Percentiles rank a stretch among this genome's conserved stretches.
Conservation (phyloP, 92 coral and sea anemone genomes). For the Palythoa grandiflora region DNA sequence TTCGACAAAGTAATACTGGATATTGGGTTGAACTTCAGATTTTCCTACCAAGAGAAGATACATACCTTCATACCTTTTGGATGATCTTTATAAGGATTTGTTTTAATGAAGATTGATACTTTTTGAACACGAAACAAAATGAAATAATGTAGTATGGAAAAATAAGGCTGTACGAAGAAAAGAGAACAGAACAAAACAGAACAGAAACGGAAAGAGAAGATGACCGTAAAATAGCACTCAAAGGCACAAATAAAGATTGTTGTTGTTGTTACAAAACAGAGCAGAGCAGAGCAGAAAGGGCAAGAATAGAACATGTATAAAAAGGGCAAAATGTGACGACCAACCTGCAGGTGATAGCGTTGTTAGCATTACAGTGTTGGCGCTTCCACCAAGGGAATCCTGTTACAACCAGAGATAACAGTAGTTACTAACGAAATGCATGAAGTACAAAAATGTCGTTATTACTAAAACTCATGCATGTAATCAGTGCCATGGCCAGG, state of each 20-base stretch:
- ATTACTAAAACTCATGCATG: no score
- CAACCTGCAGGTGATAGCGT: constrained; percentile 97
- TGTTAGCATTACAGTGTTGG: constrained; percentile 82
- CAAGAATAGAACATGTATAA: not conserved
- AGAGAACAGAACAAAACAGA: not conserved
- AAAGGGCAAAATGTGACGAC: not conserved
- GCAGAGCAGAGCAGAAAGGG: not conserved
- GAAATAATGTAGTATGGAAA: no score
- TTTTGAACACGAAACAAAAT: no score
- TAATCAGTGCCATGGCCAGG: no score
- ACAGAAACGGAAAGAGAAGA: not conserved
- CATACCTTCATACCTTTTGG: no score
- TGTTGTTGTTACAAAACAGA: no score
- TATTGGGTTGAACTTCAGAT: no score
- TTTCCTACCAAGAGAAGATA: no score
- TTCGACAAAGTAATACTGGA: not conserved
- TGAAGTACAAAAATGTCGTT: not conserved
- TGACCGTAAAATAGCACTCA: not conserved
- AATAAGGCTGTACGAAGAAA: no score
- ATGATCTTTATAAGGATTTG: no score
- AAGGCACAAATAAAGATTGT: no score
- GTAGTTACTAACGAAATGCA: not conserved
- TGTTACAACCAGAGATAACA: constrained; percentile 23
- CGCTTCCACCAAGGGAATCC: constrained; percentile 98
- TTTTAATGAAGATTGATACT: no score